Evolutionary conservation across 2,888 invertebrate genomes (phyloP), one percentile per base, ranked within the genome.

Genomic region (Dyspetes luteomarginatus): DNA sequence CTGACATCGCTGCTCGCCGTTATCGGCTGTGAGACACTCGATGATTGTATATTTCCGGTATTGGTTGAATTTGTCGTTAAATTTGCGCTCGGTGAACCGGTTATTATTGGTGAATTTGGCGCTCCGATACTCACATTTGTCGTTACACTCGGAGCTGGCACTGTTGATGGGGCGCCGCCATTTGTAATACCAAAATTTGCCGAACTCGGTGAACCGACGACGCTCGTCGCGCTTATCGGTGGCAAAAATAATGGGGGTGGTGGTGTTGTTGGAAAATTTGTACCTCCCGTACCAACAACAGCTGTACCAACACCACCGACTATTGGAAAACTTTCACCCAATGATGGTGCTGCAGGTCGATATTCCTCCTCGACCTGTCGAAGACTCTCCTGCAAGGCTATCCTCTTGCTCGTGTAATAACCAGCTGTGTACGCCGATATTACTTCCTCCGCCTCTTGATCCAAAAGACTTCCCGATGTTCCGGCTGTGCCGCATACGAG

Each of bases 1-100:
- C 93, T 94, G 74, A 94, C 94, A 87, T 94, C 94, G 52, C 93
- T 92, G 85, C 93, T 93, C 17, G 93, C 92, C 48, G 93, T 92
- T 72, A 94, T 93, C 85, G 93, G 91, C 81, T 92, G 90, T 22
- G 92, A 90, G 71, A 91, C 82, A 84, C 92, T 48, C 17, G 73
- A 26, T 7, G 80, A 36, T 41, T 52, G 58, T 15, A 67, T 71
- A 30, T 43, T 75, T n/a, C 92, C 82, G 93, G 93, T 90, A 93
- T 93, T 84, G 93, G 83, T 15, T 7, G 30, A 36, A 15, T 17
- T 48, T 15, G 93, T 82, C 92, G 93, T 82, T n/a, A n/a, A n/a
- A n/a, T n/a, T n/a, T n/a, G n/a, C n/a, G n/a, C n/a, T 78, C 58
- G 72, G 74, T 36, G 80, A 72, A 5, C 74, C 74, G 45, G 79